phyloP scores from a whole-genome alignment of 2,797 vertebrate genomes.

The Ptychadena robeensis region DNA sequence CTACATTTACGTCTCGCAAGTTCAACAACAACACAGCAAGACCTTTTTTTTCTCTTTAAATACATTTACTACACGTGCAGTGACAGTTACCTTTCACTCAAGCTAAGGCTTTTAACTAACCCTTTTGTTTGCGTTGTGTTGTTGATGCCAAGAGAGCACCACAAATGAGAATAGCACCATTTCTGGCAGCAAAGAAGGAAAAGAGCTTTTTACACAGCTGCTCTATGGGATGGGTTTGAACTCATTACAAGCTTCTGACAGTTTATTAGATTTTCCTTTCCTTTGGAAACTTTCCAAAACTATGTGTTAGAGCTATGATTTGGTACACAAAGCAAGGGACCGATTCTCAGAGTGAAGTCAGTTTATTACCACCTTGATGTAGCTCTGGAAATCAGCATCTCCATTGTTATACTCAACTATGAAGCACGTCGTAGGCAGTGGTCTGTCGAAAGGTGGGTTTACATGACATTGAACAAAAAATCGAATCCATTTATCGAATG shows the following conservation, averaged over 20 bases:
- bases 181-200: conserved; percentile 1
- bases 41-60: conserved; percentile 24
- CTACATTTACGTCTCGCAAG: conserved; percentile 41
- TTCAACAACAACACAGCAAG: conserved; percentile 15
- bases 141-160: conserved; percentile 3
- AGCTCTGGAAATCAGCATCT: neutral
- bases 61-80: conserved; percentile 3
- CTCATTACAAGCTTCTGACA: neutral
- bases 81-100: conserved; percentile 33
- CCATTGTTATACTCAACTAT: neutral
- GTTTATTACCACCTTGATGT: neutral
- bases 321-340: neutral
- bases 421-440: too few species aligned
- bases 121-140: conserved; percentile 13
- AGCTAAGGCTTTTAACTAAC: conserved; percentile 8
- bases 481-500: too few species aligned
- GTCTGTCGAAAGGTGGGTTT: too few species aligned
- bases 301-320: neutral
- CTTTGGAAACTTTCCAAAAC: neutral
- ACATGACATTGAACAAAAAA: too few species aligned
- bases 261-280: neutral
- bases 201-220: neutral
- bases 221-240: neutral
- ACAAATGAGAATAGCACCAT: neutral
- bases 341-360: neutral